Conservation (phyloP, 35 echinoderm and acorn worm species). For the Strongylocentrotus purpuratus region DNA sequence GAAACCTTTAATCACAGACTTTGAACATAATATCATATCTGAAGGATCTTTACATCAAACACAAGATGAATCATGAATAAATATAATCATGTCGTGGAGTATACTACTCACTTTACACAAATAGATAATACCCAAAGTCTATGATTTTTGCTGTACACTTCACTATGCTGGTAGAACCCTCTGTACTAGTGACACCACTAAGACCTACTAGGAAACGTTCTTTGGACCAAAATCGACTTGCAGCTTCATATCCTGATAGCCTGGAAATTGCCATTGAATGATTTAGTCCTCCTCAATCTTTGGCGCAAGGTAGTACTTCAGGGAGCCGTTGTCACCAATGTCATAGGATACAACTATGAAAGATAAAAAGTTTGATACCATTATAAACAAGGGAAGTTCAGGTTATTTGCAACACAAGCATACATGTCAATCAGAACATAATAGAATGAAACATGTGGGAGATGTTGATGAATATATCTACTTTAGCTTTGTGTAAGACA, state of each 20-base stretch:
- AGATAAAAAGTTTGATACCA: conserved; percentile 26
- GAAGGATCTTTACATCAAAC: background rate
- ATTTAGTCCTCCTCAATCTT: conserved; percentile 88
- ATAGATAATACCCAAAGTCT: background rate
- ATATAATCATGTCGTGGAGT: background rate
- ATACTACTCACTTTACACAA: background rate
- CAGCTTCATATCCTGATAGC: background rate
- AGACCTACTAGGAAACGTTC: background rate
- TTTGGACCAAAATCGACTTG: background rate
- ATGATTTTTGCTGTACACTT: background rate
- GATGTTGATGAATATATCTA: background rate
- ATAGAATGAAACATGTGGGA: background rate
- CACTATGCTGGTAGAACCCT: background rate
- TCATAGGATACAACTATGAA: conserved; percentile 92
- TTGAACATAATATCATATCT: no score
- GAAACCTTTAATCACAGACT: no score
- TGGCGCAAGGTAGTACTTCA: conserved; percentile 91
- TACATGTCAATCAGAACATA: background rate
- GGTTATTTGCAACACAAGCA: background rate
- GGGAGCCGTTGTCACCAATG: conserved; percentile 74
- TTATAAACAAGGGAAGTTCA: background rate
- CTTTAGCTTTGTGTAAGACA: no score
- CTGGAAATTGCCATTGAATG: background rate
- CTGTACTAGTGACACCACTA: background rate
- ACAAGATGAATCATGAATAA: background rate